Evolutionary conservation across 1,140 invertebrate genomes (phyloP), one percentile per base, ranked within the genome.

Genomic region (Bombus soroeensis): DNA sequence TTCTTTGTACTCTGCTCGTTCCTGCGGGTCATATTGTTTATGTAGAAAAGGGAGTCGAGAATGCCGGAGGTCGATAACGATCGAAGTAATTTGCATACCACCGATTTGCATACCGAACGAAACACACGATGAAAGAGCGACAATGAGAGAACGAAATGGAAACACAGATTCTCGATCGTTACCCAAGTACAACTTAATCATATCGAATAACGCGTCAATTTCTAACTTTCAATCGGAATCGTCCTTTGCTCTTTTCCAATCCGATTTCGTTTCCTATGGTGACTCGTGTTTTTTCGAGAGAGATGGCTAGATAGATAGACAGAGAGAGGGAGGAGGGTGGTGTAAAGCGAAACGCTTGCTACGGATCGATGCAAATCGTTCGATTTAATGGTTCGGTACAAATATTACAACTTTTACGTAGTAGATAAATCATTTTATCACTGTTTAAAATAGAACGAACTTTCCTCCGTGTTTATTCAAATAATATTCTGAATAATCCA

Each of bases 11-110:
- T 18, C 18, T 39, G 6, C 25, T 64, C 32, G 34, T 41, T 77
- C 28, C 57, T 64, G 25, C 6, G 53, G 37, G 28, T 62, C 37
- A 41, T 64, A 41, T 43, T 64, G 59, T 78, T 78, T 78, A 64
- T 25, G 75, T 41, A 13, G 59, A 66, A 78, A 78, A 64, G 57
- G 9, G 59, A 64, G 64, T 78, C 59, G 5, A n/a, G 75, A 62
- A 32, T 77, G 9, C 8, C 57, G 1, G 9, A 59, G 75, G 64
- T 78, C 59, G 59, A 78, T 77, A 64, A 64, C 39, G 57, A 59
- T 39, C 75, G 59, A 78, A 64, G n/a, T 0, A 37, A n/a, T 62
- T 77, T 77, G 28, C 71, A 68, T 68, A 13, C 39, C 41, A n/a
- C 1, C 47, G 5, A 53, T 53, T 22, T 22, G 47, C 47, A 53